Evolutionary conservation across 2,888 invertebrate genomes (phyloP), one percentile per base, ranked within the genome.

Genomic region (Saturnia pavonia): DNA sequence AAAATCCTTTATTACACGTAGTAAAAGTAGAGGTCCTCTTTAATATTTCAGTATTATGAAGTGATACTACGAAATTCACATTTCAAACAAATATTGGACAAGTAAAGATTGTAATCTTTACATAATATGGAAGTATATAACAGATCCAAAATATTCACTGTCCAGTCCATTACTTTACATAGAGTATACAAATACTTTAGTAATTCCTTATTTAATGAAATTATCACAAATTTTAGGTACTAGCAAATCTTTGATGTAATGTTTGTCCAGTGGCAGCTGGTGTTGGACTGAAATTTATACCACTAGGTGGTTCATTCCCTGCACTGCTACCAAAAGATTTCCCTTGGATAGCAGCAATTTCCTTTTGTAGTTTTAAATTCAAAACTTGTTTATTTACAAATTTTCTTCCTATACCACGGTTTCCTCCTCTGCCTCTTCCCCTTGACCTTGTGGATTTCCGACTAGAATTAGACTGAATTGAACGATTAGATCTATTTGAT

Each of bases 281-380:
- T 27, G 91, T 92, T 1, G 91, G 90, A 16, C 87, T 83, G 73
- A 90, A 91, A 74, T 89, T 90, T 9, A 91, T 81, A 66, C 88
- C 89, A 60, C 80, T 74, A 14, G 88, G 88, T 0, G 84, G 65
- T 43, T 88, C 87, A 69, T 69, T 75, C 22, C 75, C 68, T 2
- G 76, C 19, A 40, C 73, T 75, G 45, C 57, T 78, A 11, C 85
- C 86, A 77, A 81, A 86, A 25, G 80, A 78, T 80, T 91, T 92
- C 51, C 91, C 91, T 77, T 94, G 94, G 69, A 94, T 86, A 70
- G 84, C 88, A 70, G 94, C 94, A 74, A 94, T 94, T 82, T 94
- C 91, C 75, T 90, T 85, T 74, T 94, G 94, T 12, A 94, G 80
- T 75, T 88, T 89, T 0, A 89, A 83, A 83, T 94, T 91, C 16